A percentile compares a stretch with the other conserved stretches of the same genome.
Conservation (phyloP, 2,888 invertebrate species). For the Oasisia sp. region DNA sequence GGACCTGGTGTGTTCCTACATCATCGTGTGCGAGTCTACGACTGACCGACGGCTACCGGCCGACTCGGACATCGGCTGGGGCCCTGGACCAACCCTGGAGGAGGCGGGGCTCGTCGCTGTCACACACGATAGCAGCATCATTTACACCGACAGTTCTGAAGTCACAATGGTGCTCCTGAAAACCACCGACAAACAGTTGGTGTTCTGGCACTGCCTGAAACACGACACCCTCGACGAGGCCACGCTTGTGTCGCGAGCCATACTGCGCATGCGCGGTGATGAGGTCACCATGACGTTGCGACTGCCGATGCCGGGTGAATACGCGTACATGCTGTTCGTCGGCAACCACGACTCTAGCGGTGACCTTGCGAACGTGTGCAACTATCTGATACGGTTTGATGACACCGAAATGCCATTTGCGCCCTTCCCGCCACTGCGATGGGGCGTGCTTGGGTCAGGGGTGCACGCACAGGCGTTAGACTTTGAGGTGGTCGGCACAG, state of each 20-base stretch:
- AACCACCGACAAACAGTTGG: slow-evolving; percentile 49
- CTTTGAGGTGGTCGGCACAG: background rate
- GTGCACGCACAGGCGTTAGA: background rate
- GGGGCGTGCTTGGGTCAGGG: background rate
- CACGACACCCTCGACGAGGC: slow-evolving; percentile 48
- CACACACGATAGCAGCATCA: slow-evolving; percentile 56
- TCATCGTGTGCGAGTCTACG: slow-evolving; percentile 53
- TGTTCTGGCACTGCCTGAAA: slow-evolving; percentile 54
- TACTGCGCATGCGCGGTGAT: slow-evolving; percentile 52
- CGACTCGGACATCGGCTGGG: slow-evolving; percentile 61
- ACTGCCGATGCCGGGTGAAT: slow-evolving; percentile 57
- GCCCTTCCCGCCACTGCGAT: background rate
- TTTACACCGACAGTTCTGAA: slow-evolving; percentile 55
- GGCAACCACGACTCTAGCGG: slow-evolving; percentile 54
- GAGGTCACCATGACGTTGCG: slow-evolving; percentile 55
- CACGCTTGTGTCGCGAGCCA: slow-evolving; percentile 53
- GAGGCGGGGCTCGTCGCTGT: slow-evolving; percentile 54
- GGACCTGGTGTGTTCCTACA: slow-evolving; percentile 60
- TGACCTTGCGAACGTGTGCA: slow-evolving; percentile 56
- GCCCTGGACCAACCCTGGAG: slow-evolving; percentile 52
- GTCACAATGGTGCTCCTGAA: slow-evolving; percentile 52
- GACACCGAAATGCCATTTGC: background rate
- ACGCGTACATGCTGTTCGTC: slow-evolving; percentile 60
- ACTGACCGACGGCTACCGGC: slow-evolving; percentile 58
- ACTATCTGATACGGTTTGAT: slow-evolving; percentile 50